Evolutionary conservation across 2,113 vertebrate genomes (phyloP).

Genomic region (Phrynosoma blainvillii): DNA sequence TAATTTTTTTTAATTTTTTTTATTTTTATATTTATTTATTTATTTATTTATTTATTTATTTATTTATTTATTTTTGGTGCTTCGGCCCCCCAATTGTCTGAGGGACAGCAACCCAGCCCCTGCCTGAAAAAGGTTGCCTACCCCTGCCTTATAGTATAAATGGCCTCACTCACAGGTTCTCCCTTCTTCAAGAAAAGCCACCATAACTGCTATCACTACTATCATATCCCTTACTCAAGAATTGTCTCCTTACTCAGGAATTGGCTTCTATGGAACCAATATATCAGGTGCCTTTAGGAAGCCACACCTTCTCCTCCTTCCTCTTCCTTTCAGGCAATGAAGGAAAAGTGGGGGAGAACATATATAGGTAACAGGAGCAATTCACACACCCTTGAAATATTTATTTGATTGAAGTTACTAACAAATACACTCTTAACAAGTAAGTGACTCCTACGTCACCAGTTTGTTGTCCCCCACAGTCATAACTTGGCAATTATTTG

Average conservation of each 20-base stretch:
- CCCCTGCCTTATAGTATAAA: neutral
- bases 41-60: too few relatives aligned
- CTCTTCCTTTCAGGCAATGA: neutral
- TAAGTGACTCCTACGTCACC: neutral
- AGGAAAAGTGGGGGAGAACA: neutral
- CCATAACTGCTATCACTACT: neutral
- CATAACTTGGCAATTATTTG: slow-evolving; percentile 29
- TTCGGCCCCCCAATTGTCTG: too few relatives aligned
- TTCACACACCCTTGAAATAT: neutral
- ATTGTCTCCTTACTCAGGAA: neutral
- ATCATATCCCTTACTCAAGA: neutral
- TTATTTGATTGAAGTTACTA: neutral
- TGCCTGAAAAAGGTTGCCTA: too few relatives aligned
- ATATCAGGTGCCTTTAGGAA: neutral
- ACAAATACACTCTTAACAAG: neutral
- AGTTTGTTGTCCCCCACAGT: neutral
- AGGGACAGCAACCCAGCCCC: too few relatives aligned
- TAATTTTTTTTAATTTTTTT: too few relatives aligned
- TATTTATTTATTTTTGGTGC: too few relatives aligned
- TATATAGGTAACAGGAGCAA: neutral
- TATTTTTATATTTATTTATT: too few relatives aligned
- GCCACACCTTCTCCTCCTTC: neutral
- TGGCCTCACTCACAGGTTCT: neutral
- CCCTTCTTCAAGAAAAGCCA: neutral
- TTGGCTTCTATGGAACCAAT: neutral